phyloP scores from a whole-genome alignment of 2,797 vertebrate species.

The Ctenopoma multispine region DNA sequence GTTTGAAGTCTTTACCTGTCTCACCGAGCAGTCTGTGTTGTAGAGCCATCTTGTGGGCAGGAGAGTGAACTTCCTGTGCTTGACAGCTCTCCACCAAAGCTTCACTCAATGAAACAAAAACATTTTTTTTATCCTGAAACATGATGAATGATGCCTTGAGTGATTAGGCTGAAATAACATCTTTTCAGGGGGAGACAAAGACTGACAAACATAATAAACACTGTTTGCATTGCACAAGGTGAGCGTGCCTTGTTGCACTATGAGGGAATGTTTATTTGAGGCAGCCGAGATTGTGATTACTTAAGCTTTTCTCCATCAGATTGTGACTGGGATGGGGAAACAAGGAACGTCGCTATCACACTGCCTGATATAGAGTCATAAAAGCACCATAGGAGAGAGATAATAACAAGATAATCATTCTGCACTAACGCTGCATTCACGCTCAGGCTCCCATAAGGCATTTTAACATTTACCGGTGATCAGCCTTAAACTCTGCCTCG shows the following conservation, averaged over 20 bases:
- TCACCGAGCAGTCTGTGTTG: no score
- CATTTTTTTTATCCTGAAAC: not conserved
- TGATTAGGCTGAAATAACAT: not conserved
- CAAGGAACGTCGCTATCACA: slow-evolving; percentile 59
- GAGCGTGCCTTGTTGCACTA: not conserved
- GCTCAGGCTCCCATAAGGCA: not conserved
- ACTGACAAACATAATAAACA: not conserved
- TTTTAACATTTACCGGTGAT: not conserved
- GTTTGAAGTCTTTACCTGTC: no score
- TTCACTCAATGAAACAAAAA: not conserved
- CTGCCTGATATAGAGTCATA: slow-evolving; percentile 52
- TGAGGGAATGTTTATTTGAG: slow-evolving; percentile 21
- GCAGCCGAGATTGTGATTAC: slow-evolving; percentile 30
- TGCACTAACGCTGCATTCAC: not conserved
- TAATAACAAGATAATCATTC: slow-evolving; percentile 52
- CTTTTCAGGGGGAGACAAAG: not conserved
- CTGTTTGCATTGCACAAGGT: not conserved
- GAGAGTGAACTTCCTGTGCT: not conserved
- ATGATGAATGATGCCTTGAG: not conserved
- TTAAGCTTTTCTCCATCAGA: slow-evolving; percentile 60
- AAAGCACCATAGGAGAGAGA: slow-evolving; percentile 56
- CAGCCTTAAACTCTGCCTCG: not conserved
- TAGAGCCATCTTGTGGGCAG: no score
- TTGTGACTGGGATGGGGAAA: slow-evolving; percentile 49
- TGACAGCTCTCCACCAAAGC: slow-evolving; percentile 6